phyloP scores from a whole-genome alignment of 2,888 invertebrate species.

The Stenurella melanura region DNA sequence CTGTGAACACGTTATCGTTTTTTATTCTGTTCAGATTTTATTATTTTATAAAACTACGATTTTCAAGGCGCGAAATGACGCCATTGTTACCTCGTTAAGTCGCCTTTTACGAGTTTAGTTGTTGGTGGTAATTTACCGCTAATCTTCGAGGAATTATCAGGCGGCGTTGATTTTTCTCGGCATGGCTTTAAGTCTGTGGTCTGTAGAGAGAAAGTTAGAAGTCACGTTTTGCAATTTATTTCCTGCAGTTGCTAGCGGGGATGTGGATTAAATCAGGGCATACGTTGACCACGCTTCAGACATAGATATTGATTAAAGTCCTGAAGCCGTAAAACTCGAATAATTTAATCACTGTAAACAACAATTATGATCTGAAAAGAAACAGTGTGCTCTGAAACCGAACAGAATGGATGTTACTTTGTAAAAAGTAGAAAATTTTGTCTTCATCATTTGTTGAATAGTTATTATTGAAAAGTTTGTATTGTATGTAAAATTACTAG shows the following conservation, averaged over 20 bases:
- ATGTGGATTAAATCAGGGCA: slow-evolving; percentile 13
- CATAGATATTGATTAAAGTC: slow-evolving; percentile 25
- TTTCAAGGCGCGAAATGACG: slow-evolving; percentile 10
- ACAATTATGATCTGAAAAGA: slow-evolving; percentile 9
- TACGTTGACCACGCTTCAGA: slow-evolving; percentile 24
- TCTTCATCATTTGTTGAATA: too few species aligned
- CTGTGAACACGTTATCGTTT: slow-evolving; percentile 21
- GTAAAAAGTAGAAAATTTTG: too few species aligned
- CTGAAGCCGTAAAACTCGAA: slow-evolving; percentile 17
- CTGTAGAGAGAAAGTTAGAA: slow-evolving; percentile 25
- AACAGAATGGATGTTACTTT: not conserved
- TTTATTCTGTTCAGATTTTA: slow-evolving; percentile 8
- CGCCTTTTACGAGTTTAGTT: slow-evolving; percentile 1
- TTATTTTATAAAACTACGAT: slow-evolving; percentile 11
- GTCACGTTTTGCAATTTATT: slow-evolving; percentile 36
- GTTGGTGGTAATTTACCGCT: slow-evolving; percentile 29
- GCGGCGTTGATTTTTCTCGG: slow-evolving; percentile 8
- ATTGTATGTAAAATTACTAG: too few species aligned
- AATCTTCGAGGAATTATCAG: slow-evolving; percentile 11
- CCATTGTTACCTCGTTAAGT: not conserved
- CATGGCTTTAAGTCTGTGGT: not conserved
- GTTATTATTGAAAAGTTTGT: too few species aligned
- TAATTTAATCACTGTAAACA: slow-evolving; percentile 12
- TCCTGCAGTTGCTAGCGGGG: slow-evolving; percentile 21
- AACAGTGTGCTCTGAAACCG: not conserved